Base-by-base conservation (phyloP, 2,888 invertebrate species). In the Cephus sareptanus region DNA sequence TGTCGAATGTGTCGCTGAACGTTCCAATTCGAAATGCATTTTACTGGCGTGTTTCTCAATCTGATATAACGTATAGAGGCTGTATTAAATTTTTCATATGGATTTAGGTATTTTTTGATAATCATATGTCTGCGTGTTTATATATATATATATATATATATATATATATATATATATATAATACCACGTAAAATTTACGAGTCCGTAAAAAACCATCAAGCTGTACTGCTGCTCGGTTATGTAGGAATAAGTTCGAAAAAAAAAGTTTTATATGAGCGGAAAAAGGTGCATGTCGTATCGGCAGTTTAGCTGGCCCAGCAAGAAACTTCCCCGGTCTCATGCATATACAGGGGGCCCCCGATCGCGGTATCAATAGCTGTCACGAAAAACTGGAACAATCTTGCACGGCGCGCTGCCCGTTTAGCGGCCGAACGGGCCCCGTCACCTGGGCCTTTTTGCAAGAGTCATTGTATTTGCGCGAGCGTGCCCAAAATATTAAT, bases 311-410 rank as follows among this genome's bases (percentile, higher is more conserved):
- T 56, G 56, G 56, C 23, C 56, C 56, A 56, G 9, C 56, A 56
- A 56, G 56, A 56, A 89, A 88, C 88, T 85, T 85, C 85, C 85
- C 85, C 87, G 83, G 84, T 82, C 89, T 89, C 89, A 88, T 90
- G 88, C 88, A 89, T 89, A 56, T 86, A 89, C 83, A 82, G 85
- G 81, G 82, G 84, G 76, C 78, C 76, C 77, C 80, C 76, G 81
- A 80, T 79, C 81, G 82, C 83, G 87, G 86, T 89, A 89, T 89
- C 90, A 86, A 89, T 88, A 85, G 86, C 84, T 83, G 83, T 34
- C 71, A 71, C 84, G 87, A 90, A 91, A 90, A 90, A 91, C 90
- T 90, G 90, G 91, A 88, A 90, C 89, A 89, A 90, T 90, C 89
- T 89, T 88, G 83, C 83, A 81, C 83, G 81, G 81, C 84, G 84